Evolutionary conservation across 1,140 invertebrate species (phyloP).

Genomic region (Chironomus tepperi): DNA sequence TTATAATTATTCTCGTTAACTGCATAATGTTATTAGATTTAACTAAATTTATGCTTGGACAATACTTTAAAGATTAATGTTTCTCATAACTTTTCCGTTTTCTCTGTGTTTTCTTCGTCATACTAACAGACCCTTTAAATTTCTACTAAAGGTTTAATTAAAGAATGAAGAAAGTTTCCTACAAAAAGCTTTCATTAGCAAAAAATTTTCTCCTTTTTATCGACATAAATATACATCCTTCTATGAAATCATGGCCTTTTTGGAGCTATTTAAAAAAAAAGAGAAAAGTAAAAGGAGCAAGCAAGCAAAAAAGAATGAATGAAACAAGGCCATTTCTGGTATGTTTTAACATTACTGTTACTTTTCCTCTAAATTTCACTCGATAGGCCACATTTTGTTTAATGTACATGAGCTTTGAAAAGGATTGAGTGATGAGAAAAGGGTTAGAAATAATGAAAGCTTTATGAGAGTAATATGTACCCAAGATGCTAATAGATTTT

Average conservation of each 20-base stretch:
- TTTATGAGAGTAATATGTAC: neutral
- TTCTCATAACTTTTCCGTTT: neutral
- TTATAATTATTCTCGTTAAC: neutral
- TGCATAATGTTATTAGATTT: neutral
- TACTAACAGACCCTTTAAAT: neutral
- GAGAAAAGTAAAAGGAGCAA: too few species aligned
- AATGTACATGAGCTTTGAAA: neutral
- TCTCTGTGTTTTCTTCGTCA: neutral
- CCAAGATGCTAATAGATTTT: conserved; percentile 21
- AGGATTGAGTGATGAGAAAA: neutral
- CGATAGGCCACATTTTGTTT: neutral
- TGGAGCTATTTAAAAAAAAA: neutral
- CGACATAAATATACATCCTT: conserved; percentile 4
- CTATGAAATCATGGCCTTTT: neutral
- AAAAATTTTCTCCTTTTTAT: neutral
- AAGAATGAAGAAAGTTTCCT: neutral
- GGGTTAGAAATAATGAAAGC: neutral
- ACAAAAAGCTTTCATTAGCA: neutral
- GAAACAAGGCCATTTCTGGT: neutral
- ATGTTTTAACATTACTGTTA: neutral
- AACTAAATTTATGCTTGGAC: neutral
- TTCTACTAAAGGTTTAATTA: neutral
- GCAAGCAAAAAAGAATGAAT: neutral
- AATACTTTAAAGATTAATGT: conserved; percentile 10
- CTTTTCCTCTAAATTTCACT: conserved; percentile 1